Conservation (phyloP, 2,888 invertebrate genomes). For the Ceramica pisi region DNA sequence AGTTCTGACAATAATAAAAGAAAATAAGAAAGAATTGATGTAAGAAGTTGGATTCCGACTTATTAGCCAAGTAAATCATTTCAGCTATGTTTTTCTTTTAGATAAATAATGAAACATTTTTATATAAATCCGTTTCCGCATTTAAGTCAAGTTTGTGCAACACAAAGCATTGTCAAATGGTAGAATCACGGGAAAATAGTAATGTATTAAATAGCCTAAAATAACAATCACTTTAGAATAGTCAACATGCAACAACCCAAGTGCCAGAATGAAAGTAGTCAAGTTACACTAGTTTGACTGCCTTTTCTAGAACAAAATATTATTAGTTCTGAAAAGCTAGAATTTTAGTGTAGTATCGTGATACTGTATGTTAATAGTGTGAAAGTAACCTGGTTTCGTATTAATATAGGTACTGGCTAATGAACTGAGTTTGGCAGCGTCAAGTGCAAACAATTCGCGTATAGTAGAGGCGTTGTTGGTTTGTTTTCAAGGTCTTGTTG, state of each 20-base stretch:
- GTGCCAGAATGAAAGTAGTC: neutral
- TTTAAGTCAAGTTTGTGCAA: neutral
- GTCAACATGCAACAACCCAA: no score
- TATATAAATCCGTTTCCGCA: no score
- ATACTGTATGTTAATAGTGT: conserved; percentile 13
- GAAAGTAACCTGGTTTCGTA: conserved; percentile 5
- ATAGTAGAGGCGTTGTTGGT: neutral
- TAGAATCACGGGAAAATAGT: neutral
- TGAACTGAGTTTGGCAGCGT: conserved; percentile 12
- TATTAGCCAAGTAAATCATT: neutral
- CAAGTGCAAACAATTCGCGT: conserved; percentile 7
- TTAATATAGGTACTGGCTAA: neutral
- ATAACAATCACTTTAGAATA: no score
- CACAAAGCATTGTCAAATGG: neutral
- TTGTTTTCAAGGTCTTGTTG: conserved; percentile 10
- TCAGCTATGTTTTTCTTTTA: no score
- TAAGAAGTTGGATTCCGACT: neutral
- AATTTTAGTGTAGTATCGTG: conserved; percentile 1
- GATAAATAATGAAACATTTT: no score
- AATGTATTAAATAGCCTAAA: neutral
- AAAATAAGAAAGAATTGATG: neutral
- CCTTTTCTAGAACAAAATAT: conserved; percentile 4
- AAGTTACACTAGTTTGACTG: neutral
- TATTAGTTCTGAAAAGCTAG: neutral
- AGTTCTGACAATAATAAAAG: no score